Percentiles rank a stretch among this genome's conserved stretches.
Evolutionary conservation across 2,888 invertebrate species (phyloP).

Genomic region (Drosophila ezoana): DNA sequence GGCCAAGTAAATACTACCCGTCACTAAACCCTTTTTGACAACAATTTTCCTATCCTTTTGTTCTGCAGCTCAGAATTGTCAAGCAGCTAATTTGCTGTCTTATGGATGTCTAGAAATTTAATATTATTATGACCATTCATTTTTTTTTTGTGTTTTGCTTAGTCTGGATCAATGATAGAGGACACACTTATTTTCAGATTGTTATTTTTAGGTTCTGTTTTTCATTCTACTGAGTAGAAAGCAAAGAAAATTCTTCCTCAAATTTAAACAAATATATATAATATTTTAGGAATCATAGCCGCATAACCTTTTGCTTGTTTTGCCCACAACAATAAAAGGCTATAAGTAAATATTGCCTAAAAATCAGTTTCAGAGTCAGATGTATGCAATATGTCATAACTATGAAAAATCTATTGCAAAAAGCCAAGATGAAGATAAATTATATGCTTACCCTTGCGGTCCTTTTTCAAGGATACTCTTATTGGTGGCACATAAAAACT

Average conservation of each 20-base stretch:
- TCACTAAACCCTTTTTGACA: conserved; percentile 42
- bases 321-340: background rate
- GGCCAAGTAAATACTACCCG: conserved; percentile 27
- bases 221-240: background rate
- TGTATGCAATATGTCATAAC: conserved; percentile 3
- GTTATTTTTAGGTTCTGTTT: background rate
- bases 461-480: conserved; percentile 6
- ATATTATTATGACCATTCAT: conserved; percentile 31
- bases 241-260: background rate
- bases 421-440: conserved; percentile 27
- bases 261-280: conserved; percentile 5
- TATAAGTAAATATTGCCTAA: background rate
- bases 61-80: conserved; percentile 3
- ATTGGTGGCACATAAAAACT: conserved; percentile 32
- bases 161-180: background rate
- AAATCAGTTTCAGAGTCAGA: background rate
- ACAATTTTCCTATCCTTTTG: conserved; percentile 38
- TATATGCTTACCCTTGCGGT: conserved; percentile 30
- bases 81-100: conserved; percentile 13
- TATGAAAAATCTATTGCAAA: conserved; percentile 10
- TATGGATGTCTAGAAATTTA: conserved; percentile 23
- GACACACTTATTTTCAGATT: background rate
- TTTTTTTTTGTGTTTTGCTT: conserved; percentile 34
- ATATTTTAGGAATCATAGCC: background rate
- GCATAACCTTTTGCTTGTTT: background rate